phyloP scores from a whole-genome alignment of 2,113 vertebrate species.

The Heptranchias perlo region DNA sequence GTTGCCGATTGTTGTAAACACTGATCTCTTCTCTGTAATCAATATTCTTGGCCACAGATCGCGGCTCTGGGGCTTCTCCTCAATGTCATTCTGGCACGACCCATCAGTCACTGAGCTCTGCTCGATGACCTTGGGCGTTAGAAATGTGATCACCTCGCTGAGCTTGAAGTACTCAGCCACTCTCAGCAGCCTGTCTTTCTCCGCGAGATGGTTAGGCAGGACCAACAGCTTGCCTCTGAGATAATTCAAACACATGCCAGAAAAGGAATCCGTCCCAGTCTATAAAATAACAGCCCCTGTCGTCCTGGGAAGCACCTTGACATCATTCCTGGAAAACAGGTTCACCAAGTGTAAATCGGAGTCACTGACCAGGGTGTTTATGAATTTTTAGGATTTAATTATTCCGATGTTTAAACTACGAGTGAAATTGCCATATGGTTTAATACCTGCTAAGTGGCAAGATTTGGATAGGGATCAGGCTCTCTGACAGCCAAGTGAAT shows the following conservation, averaged over 20 bases:
- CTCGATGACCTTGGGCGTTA: slow-evolving; percentile 71
- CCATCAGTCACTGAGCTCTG: slow-evolving; percentile 78
- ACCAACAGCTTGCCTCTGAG: background rate
- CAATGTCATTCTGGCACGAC: slow-evolving; percentile 76
- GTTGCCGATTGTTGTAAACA: slow-evolving; percentile 76
- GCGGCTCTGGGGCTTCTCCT: slow-evolving; percentile 71
- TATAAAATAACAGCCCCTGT: background rate
- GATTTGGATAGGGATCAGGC: background rate
- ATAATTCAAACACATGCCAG: background rate
- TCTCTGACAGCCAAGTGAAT: too few species aligned
- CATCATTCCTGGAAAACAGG: background rate
- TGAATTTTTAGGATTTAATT: too few species aligned
- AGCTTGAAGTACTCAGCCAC: slow-evolving; percentile 81
- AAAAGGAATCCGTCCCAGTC: background rate
- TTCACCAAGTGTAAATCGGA: background rate
- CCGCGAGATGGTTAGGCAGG: background rate
- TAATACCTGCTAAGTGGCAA: background rate
- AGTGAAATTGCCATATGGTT: background rate
- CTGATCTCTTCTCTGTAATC: slow-evolving; percentile 65
- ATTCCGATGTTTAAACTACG: too few species aligned
- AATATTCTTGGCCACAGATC: slow-evolving; percentile 50
- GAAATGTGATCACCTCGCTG: slow-evolving; percentile 67
- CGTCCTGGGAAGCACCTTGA: background rate
- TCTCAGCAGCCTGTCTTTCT: slow-evolving; percentile 58
- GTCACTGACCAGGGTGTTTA: too few species aligned